These are phyloP conservation scores for Aquatica leii DNA, from an alignment of 2,888 invertebrate species.

Conservation along the genomic window DNA sequence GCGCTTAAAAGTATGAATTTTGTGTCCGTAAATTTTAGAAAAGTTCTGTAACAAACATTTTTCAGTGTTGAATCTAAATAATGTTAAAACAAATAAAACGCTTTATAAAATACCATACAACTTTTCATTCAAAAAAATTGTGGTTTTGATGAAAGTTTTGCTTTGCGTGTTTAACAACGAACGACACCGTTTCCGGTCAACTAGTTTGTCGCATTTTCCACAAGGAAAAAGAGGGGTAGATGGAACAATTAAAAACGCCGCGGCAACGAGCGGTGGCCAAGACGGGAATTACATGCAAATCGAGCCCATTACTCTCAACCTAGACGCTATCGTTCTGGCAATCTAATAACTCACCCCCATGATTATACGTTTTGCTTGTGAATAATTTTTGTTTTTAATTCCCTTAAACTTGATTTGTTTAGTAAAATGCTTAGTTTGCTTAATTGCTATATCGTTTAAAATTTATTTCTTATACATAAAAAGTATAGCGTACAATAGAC, in stretches of 20 bases:
- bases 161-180: conserved; percentile 54
- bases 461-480: conserved; percentile 15
- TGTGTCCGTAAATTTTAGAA: no score
- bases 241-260: conserved; percentile 55
- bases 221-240: conserved; percentile 40
- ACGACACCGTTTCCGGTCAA: conserved; percentile 55
- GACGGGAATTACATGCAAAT: conserved; percentile 50
- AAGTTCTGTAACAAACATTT: no score
- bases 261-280: conserved; percentile 48
- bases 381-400: conserved; percentile 42
- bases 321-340: conserved; percentile 42
- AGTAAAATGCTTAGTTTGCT: conserved; percentile 30
- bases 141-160: conserved; percentile 46
- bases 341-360: conserved; percentile 43
- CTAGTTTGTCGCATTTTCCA: conserved; percentile 48
- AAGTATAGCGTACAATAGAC: no score
- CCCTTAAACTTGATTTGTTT: conserved; percentile 33
- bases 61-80: not conserved
- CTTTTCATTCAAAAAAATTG: conserved; percentile 32
- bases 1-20: no score
- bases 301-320: conserved; percentile 41
- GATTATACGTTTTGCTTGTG: conserved; percentile 41
- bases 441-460: conserved; percentile 24
- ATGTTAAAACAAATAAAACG: conserved; percentile 6
- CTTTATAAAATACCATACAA: conserved; percentile 25